phyloP scores from a whole-genome alignment of 2,888 invertebrate species.

The Drosophila siamana region DNA sequence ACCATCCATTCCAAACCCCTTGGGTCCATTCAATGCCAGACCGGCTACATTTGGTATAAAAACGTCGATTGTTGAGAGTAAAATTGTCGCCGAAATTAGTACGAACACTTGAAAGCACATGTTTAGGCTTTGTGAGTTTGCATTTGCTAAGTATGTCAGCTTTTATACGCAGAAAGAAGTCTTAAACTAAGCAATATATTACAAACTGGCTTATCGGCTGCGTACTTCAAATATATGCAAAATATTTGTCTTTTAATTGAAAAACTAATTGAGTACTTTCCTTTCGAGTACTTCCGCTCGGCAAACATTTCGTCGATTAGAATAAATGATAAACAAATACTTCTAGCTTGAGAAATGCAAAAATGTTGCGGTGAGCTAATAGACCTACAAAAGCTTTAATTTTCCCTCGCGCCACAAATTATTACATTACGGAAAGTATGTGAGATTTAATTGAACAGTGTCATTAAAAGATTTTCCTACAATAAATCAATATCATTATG shows the following conservation, averaged over 20 bases:
- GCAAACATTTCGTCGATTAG: background rate
- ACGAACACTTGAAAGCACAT: constrained; percentile 1
- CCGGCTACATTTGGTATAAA: background rate
- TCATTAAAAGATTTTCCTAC: too few species aligned
- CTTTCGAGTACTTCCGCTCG: background rate
- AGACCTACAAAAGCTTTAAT: too few species aligned
- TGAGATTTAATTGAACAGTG: too few species aligned
- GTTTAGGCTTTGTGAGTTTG: background rate
- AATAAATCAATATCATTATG: too few species aligned
- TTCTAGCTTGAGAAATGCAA: background rate
- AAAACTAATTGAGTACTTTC: constrained; percentile 7
- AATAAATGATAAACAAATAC: background rate
- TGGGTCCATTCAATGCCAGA: background rate
- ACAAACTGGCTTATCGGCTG: constrained; percentile 6
- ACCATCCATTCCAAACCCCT: background rate
- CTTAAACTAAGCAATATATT: constrained; percentile 16
- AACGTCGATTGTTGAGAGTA: background rate
- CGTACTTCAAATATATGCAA: background rate
- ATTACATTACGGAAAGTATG: too few species aligned
- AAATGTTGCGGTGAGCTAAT: background rate
- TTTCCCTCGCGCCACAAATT: too few species aligned
- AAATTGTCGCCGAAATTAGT: background rate
- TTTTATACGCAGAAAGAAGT: constrained; percentile 4
- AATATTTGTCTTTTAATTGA: constrained; percentile 5
- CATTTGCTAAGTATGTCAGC: background rate